phyloP scores from a whole-genome alignment of 2,797 vertebrate genomes.

The Tangara arthus region DNA sequence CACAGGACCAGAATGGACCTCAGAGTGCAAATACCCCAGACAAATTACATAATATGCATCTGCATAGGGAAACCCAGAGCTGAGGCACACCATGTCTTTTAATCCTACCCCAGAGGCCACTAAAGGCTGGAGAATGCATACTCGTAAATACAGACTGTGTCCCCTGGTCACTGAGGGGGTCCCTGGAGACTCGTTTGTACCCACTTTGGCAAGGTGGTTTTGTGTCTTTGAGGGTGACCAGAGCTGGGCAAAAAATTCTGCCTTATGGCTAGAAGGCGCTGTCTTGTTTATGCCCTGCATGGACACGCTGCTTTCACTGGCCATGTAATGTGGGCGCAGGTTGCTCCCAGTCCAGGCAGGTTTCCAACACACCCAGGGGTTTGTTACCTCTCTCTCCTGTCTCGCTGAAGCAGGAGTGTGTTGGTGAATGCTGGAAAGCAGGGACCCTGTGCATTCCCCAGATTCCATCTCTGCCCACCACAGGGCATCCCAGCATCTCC shows the following conservation, averaged over 20 bases:
- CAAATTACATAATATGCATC: slow-evolving; percentile 16
- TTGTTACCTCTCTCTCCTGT: background rate
- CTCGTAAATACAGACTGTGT: background rate
- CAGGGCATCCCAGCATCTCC: background rate
- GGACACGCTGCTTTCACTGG: background rate
- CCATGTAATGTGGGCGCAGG: background rate
- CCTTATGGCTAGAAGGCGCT: background rate
- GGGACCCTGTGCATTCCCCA: background rate
- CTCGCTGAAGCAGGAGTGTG: fast-evolving
- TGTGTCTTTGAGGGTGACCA: background rate
- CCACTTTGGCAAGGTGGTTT: background rate
- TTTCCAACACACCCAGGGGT: background rate
- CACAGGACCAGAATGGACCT: background rate
- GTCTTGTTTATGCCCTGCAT: background rate
- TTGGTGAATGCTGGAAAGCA: fast-evolving
- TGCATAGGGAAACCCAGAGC: background rate
- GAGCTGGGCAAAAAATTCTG: background rate
- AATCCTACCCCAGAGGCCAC: background rate
- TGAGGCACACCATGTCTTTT: fast-evolving
- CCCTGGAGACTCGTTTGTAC: background rate
- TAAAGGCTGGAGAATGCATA: background rate
- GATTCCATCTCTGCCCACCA: background rate
- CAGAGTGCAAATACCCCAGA: background rate
- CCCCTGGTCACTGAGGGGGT: background rate
- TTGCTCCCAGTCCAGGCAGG: background rate